These are phyloP conservation scores for Xenopus petersii DNA, from an alignment of 2,797 vertebrate genomes.

Conservation along the genomic window DNA sequence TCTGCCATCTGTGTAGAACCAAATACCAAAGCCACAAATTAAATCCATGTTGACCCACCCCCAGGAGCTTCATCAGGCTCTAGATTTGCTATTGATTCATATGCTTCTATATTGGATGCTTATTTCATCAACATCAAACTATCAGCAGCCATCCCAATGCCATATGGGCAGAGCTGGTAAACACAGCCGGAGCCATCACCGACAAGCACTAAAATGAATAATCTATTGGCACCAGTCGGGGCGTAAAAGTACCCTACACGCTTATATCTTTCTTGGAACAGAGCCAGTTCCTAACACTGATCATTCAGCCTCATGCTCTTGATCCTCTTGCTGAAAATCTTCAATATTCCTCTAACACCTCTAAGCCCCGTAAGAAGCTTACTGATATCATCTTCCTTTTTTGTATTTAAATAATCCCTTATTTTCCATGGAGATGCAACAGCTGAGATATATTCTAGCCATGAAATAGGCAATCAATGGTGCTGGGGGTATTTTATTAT, in stretches of 20 bases:
- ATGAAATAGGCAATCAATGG: too few species aligned
- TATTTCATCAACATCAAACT: too few species aligned
- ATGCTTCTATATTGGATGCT: too few species aligned
- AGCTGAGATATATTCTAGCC: neutral
- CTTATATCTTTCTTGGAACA: neutral
- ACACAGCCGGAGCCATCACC: neutral
- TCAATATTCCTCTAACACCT: neutral
- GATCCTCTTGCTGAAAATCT: neutral
- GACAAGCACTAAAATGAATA: neutral
- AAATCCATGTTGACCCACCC: too few species aligned
- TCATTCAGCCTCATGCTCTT: neutral
- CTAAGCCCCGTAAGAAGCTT: conserved; percentile 6
- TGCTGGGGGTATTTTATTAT: too few species aligned
- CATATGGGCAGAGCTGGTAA: neutral
- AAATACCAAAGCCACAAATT: too few species aligned
- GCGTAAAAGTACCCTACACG: neutral
- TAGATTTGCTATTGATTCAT: too few species aligned
- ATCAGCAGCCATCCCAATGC: neutral
- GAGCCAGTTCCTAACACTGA: neutral
- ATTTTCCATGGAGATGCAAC: neutral
- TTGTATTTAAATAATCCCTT: conserved; percentile 9
- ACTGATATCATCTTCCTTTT: conserved; percentile 5
- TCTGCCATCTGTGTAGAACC: too few species aligned
- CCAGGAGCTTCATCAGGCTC: too few species aligned
- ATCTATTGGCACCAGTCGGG: neutral